phyloP scores from a whole-genome alignment of 1,140 invertebrate species.

The Lepidostoma basale region DNA sequence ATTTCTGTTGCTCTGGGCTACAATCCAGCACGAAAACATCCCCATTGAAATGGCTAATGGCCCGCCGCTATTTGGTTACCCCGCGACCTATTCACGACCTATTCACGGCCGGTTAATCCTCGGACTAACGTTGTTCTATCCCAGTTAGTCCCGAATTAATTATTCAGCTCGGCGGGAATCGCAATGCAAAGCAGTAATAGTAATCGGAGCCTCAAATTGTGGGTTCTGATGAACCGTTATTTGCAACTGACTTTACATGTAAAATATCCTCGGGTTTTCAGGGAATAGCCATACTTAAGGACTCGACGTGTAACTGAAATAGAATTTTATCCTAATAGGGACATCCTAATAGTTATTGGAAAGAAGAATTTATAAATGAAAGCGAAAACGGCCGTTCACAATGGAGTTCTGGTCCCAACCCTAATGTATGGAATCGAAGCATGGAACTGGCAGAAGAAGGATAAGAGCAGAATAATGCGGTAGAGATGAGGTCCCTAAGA shows the following conservation, averaged over 20 bases:
- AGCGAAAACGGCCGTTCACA: no score
- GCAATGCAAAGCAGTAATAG: not conserved
- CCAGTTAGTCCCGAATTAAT: conserved; percentile 12
- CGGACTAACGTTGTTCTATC: conserved; percentile 11
- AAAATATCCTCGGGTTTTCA: not conserved
- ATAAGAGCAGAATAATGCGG: no score
- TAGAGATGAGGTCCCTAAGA: no score
- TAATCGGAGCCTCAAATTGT: not conserved
- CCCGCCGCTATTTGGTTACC: conserved; percentile 40
- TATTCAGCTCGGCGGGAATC: not conserved
- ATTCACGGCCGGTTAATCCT: conserved; percentile 12
- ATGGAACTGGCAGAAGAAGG: no score
- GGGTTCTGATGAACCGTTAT: not conserved
- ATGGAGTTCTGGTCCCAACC: no score
- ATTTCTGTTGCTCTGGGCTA: no score
- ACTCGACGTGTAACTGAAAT: not conserved
- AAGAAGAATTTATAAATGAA: no score
- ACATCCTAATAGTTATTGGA: not conserved
- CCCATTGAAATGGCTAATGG: conserved; percentile 42
- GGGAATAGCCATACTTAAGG: not conserved
- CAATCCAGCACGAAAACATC: conserved; percentile 31
- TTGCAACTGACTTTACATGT: not conserved
- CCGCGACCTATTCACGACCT: conserved; percentile 18
- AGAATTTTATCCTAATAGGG: not conserved
- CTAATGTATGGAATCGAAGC: no score